phyloP scores from a whole-genome alignment of 2,797 vertebrate genomes.

The Stomatorhinus walkeri region DNA sequence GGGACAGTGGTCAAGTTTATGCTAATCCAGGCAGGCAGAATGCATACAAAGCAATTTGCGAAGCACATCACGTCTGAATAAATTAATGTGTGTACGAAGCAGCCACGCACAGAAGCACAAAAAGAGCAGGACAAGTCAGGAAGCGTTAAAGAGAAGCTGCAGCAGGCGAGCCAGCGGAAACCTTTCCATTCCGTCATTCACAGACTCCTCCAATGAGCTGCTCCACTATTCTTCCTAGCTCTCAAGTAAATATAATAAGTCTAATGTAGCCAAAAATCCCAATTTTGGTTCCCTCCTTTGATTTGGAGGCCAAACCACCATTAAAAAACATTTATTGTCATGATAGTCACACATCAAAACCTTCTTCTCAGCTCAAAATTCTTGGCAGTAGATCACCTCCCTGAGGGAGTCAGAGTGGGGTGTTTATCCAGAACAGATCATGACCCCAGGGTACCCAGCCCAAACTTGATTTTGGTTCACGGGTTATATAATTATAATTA shows the following conservation, averaged over 20 bases:
- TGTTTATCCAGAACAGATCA: not conserved
- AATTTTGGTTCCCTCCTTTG: not conserved
- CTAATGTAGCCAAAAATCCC: not conserved
- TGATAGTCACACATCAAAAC: slow-evolving; percentile 1
- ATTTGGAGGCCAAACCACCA: not conserved
- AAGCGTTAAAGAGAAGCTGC: not conserved
- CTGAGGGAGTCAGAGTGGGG: not conserved
- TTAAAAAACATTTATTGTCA: not conserved
- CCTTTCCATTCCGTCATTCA: not conserved
- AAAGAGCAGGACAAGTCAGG: not conserved
- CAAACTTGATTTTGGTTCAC: not conserved
- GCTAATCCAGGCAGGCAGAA: not conserved
- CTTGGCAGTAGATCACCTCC: not conserved
- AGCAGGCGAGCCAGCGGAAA: not conserved
- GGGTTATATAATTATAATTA: slow-evolving; percentile 14
- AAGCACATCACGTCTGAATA: not conserved
- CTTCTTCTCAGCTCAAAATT: not conserved
- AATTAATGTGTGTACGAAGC: not conserved
- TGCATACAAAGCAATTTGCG: not conserved
- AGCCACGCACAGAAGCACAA: not conserved
- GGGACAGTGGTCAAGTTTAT: not conserved
- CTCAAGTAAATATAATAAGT: slow-evolving; percentile 4
- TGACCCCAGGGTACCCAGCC: not conserved
- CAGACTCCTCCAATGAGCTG: not conserved
- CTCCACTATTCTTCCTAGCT: not conserved